Evolutionary conservation across 2,797 vertebrate species (phyloP), one percentile per base, ranked within the genome.

Genomic region (Neosilurus mollespiculum): DNA sequence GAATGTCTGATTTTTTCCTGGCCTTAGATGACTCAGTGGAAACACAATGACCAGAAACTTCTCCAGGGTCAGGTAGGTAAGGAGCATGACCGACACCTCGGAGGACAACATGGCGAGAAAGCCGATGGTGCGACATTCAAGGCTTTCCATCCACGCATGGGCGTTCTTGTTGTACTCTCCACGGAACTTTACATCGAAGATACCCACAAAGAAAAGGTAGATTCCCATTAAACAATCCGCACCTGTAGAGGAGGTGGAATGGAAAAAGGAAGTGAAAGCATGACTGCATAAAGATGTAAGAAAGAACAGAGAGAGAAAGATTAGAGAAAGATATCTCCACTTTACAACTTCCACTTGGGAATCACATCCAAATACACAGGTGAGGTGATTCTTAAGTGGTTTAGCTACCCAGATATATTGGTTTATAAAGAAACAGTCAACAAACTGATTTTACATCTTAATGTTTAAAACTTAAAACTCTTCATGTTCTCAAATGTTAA

Each of bases 21-120:
- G 95, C 0, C 92, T 91, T 73, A 96, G 91, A 84, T 95, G 95
- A 87, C 93, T 96, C 92, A 97, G 96, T 67, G 96, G 95, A 86
- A 97, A 97, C 54, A 96, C 95, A 20, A 97, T 95, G 79, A 93
- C 96, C 73, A 96, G 89, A 85, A 96, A 96, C 85, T 96, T 97
- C 91, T 96, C 95, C 91, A 96, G 34, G 4, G 95, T 97, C 89
- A 97, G 91, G 88, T 96, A 96, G 0, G 93, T 96, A 80, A 97
- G 90, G 54, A 96, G 88, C 20, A 96, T 93, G 51, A 96, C 94
- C 0, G 95, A 96, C 53, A 95, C 95, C 84, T 97, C 96, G 0
- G 94, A 94, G 70, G 95, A 96, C 1, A 96, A 88, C 94, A 96
- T 94, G 87, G 95, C 92, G 75, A 96, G 88, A 85, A 95, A 94